Evolutionary conservation across 1,140 invertebrate genomes (phyloP).

Genomic region (Delia radicum): DNA sequence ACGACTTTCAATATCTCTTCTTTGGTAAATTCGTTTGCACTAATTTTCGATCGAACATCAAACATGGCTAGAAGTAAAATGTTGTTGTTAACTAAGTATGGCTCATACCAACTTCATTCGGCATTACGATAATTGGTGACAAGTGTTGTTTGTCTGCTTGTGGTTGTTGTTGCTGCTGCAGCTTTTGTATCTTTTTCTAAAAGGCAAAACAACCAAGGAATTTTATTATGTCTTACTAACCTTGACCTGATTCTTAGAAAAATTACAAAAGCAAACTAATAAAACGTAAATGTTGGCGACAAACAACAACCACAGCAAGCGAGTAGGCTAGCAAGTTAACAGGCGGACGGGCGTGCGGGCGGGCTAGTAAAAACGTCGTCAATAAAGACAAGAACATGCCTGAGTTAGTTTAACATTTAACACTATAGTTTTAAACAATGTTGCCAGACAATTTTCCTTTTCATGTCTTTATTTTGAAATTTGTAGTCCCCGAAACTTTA

Average conservation of each 20-base stretch:
- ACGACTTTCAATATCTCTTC: too few relatives aligned
- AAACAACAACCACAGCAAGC: not conserved
- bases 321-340: not conserved
- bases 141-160: not conserved
- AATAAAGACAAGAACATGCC: not conserved
- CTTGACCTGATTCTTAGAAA: constrained; percentile 23
- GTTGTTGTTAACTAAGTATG: not conserved
- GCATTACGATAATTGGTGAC: too few relatives aligned
- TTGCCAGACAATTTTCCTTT: too few relatives aligned
- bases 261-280: constrained; percentile 4
- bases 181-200: not conserved
- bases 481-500: not conserved
- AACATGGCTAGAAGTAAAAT: too few relatives aligned
- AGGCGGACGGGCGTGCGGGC: not conserved
- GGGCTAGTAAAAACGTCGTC: not conserved
- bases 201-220: constrained; percentile 4
- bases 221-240: constrained; percentile 19
- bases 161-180: not conserved
- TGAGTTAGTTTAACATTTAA: not conserved
- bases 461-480: not conserved
- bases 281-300: not conserved
- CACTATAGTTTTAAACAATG: too few relatives aligned
- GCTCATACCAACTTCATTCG: too few relatives aligned
- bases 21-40: too few relatives aligned
- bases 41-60: too few relatives aligned